These are phyloP conservation scores for Cyprinodon brontotheroides DNA, from an alignment of 2,113 vertebrate species.

Conservation along the genomic window DNA sequence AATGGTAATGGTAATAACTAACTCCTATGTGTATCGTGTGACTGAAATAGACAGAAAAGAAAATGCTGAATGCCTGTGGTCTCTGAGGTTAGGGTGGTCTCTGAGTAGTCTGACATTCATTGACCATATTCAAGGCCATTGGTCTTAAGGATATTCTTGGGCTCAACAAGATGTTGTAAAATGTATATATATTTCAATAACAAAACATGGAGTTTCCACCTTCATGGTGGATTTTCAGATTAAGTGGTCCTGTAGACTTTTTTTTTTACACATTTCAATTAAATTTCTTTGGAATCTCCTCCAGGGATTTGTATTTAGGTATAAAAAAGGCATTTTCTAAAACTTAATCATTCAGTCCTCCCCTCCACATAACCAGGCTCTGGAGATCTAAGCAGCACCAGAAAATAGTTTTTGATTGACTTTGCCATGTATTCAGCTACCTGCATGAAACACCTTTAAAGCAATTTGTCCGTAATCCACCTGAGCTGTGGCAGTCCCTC, in stretches of 20 bases:
- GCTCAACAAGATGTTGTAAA: neutral
- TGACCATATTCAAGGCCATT: neutral
- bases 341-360: conserved; percentile 1
- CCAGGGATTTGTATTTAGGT: conserved; percentile 8
- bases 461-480: conserved; percentile 56
- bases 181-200: conserved; percentile 3
- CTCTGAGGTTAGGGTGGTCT: too few species aligned
- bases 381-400: conserved; percentile 6
- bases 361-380: conserved; percentile 1
- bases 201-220: neutral
- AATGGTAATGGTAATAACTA: too few species aligned
- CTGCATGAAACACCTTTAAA: conserved; percentile 30
- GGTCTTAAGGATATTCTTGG: neutral
- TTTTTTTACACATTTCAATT: neutral
- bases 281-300: neutral
- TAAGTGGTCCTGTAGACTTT: neutral
- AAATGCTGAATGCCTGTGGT: too few species aligned
- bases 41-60: too few species aligned
- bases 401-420: conserved; percentile 41
- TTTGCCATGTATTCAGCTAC: conserved; percentile 26
- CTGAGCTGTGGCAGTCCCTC: conserved; percentile 41
- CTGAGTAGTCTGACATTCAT: neutral
- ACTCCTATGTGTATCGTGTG: too few species aligned
- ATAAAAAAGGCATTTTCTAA: neutral
- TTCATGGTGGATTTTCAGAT: conserved; percentile 18